Base-by-base conservation (phyloP, 2,797 vertebrate species). In the Podarcis siculus region DNA sequence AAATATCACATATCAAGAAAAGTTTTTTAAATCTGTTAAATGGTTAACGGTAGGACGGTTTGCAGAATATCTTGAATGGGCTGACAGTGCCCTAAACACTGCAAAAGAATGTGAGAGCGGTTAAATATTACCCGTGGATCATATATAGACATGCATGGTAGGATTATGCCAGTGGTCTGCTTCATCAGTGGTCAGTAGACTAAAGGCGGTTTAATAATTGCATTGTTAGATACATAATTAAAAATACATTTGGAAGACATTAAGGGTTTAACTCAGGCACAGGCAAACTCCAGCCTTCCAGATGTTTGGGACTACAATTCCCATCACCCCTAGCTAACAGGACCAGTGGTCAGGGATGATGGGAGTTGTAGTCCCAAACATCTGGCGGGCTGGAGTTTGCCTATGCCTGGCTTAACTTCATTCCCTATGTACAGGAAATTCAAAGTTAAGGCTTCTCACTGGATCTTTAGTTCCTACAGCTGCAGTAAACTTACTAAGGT, bases 391-490 rank as follows among this genome's bases (percentile, higher is more conserved):
- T 0, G 49, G 49, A 55, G 49, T 55, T 55, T 4, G 49, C 49
- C 49, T 55, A 15, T 55, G 49, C 49, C 49, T 55, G 92, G 88
- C 83, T 89, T 94, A 64, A 64, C 19, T 7, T 64, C 61, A 64
- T 21, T 72, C 73, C 80, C 35, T n/a, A 71, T 89, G 90, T 27
- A 39, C 69, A 83, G 66, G 13, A 80, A 85, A 67, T 82, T 90
- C 80, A 39, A 93, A 89, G 91, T 89, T 90, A 93, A 95, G 92
- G 91, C 85, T 86, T 90, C 89, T 92, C 79, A 87, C 90, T 93
- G 45, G 32, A 45, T 89, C 79, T 90, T 58, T 0, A 0, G 35
- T 64, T n/a, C 7, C 30, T 21, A 0, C 19, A 78, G 79, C 86
- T 69, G 89, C 0, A 0, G 76, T 69, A 86, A 88, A 67, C 79